phyloP scores from a whole-genome alignment of 2,113 vertebrate species.

The Seriola quinqueradiata region DNA sequence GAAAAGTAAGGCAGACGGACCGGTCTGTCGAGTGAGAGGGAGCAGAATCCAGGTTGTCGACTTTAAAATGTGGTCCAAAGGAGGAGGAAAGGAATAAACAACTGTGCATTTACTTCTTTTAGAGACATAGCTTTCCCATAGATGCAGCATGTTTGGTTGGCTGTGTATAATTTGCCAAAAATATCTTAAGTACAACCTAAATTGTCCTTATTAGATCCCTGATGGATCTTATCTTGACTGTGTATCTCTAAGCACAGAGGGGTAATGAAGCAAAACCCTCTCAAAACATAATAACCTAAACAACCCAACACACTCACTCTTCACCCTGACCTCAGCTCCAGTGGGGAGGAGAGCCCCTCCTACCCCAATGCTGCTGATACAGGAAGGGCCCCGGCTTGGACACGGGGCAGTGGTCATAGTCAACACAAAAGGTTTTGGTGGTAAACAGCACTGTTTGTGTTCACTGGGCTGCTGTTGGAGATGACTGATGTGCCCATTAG shows the following conservation, averaged over 20 bases:
- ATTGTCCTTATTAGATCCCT: constrained; percentile 36
- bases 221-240: constrained; percentile 18
- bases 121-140: constrained; percentile 12
- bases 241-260: constrained; percentile 13
- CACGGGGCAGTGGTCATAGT: constrained; percentile 66
- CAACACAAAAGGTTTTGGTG: constrained; percentile 75
- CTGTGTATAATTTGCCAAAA: constrained; percentile 2
- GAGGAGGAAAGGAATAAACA: not conserved
- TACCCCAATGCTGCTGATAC: constrained; percentile 47
- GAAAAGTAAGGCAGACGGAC: constrained; percentile 45
- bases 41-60: constrained; percentile 34
- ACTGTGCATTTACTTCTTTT: constrained; percentile 1
- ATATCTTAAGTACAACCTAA: constrained; percentile 7
- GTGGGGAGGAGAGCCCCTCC: constrained; percentile 24
- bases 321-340: constrained; percentile 40
- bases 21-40: constrained; percentile 35
- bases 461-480: constrained; percentile 67
- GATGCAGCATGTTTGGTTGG: not conserved
- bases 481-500: constrained; percentile 83
- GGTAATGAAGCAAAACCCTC: constrained; percentile 51
- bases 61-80: constrained; percentile 23
- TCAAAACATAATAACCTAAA: constrained; percentile 53
- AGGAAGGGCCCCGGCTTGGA: constrained; percentile 57
- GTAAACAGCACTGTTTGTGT: constrained; percentile 80
- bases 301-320: constrained; percentile 25